Evolutionary conservation across 35 echinoderm and acorn worm genomes (phyloP), one percentile per base, ranked within the genome.

Genomic region (Lytechinus variegatus): DNA sequence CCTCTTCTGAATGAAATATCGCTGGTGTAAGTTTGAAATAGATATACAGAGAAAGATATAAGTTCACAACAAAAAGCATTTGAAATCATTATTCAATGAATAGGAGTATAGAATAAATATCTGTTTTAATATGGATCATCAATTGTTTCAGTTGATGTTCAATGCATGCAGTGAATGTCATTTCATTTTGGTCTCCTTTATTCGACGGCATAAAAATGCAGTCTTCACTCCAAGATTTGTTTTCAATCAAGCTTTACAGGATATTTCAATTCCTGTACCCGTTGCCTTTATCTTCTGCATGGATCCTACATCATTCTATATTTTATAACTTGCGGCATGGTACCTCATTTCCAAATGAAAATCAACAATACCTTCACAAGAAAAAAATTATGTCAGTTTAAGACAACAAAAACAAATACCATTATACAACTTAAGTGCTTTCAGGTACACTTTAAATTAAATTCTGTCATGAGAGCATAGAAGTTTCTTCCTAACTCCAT

Each of bases 161-260:
- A 24, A 16, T 79, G 66, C 66, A 79, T 79, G 66, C 66, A 79
- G 12, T 79, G 66, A 79, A 79, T 79, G 66, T 79, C 16, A 79
- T 79, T 79, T 79, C 66, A 79, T 79, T 58, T 79, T 79, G 66
- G 66, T 79, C 66, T 79, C 66, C 66, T 79, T 79, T 24, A 79
- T 24, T n/a, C 24, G 66, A 79, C 66, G 19, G 66, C 66, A 79
- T 16, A 79, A 79, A 79, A 58, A 9, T 71, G 14, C 14, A 24
- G 66, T 24, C 66, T 24, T 24, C 19, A 79, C n/a, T 79, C 8
- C 66, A 5, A 19, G 21, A 79, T 24, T 79, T 79, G 19, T 24
- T 79, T 79, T 79, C 66, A 5, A 7, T 19, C n/a, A 79, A 7
- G 14, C 6, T 24, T 16, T 16, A 79, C 66, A 79, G 66, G 66